Conservation (phyloP, 2,113 vertebrate genomes). For the Camelus bactrianus region DNA sequence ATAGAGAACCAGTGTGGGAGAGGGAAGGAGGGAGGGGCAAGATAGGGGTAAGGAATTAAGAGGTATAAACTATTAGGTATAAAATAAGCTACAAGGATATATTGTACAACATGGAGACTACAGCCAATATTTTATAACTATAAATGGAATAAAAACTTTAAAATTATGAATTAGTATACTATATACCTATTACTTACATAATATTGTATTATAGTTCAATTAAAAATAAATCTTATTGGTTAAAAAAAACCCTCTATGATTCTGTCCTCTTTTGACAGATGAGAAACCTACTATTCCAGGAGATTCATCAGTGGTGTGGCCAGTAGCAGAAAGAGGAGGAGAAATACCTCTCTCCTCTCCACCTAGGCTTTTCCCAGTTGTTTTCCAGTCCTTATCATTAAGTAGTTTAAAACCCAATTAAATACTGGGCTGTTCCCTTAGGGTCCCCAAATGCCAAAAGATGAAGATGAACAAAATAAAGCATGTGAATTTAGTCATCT, state of each 20-base stretch:
- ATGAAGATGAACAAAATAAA: neutral
- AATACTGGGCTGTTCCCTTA: neutral
- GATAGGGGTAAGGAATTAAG: neutral
- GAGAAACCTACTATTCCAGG: neutral
- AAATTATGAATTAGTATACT: neutral
- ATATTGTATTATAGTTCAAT: neutral
- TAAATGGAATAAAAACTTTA: neutral
- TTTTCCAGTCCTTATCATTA: neutral
- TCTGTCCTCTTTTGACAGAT: neutral
- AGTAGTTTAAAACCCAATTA: slow-evolving; percentile 17
- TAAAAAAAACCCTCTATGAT: neutral
- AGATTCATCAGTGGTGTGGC: neutral
- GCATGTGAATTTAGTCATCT: neutral
- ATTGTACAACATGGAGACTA: neutral
- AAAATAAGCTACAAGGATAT: neutral
- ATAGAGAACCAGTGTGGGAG: neutral
- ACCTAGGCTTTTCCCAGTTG: neutral
- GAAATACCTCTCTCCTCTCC: neutral
- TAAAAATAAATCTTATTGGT: neutral
- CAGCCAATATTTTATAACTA: neutral
- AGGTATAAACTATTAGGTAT: neutral
- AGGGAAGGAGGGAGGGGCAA: neutral
- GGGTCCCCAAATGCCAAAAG: neutral
- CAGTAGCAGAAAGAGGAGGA: slow-evolving; percentile 16
- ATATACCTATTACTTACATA: neutral